Evolutionary conservation across 2,113 vertebrate genomes (phyloP), one percentile per base, ranked within the genome.

Genomic region (Corythaixoides concolor): DNA sequence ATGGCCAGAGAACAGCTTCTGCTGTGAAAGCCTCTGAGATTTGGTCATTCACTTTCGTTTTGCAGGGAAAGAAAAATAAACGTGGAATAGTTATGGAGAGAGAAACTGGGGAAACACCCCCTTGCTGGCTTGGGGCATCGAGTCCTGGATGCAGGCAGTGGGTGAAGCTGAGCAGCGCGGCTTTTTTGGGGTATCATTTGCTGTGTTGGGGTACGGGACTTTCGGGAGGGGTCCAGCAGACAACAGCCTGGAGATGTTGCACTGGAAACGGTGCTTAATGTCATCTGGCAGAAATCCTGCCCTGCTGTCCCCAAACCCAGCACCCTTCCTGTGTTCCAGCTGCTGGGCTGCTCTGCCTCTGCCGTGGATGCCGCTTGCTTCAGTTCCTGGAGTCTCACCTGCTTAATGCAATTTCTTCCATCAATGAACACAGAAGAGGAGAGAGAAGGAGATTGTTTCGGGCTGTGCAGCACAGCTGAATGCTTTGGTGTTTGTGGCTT

Each of bases 131-230:
- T 47, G 45, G 26, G 11, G 22, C 52, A 26, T 27, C 27, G 23
- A 20, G 45, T 21, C 17, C 33, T 39, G 43, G 27, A 0, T 28
- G 24, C 32, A 12, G 41, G 37, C 27, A 15, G 2, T 3, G 82
- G 58, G 58, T 20, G 24, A 41, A 30, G 24, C 37, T 55, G 78
- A 63, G 66, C 82, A 17, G 20, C 5, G 13, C 24, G n/a, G n/a
- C 28, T 52, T 39, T 67, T 56, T 4, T 33, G 27, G 14, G 70
- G 2, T 7, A 15, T 47, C 63, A 43, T 21, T 88, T 27, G 5
- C 11, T 19, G 2, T 1, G 1, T 0, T 55, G 72, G 70, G 50
- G 23, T 39, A 8, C 0, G 1, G 53, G 37, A 26, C n/a, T 27
- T 20, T 33, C 1, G 1, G 49, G 35, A 62, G 82, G 37, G 79